A percentile compares a stretch with the other conserved stretches of the same genome.
phyloP scores from a whole-genome alignment of 1,140 invertebrate species.

The Penaeus indicus region DNA sequence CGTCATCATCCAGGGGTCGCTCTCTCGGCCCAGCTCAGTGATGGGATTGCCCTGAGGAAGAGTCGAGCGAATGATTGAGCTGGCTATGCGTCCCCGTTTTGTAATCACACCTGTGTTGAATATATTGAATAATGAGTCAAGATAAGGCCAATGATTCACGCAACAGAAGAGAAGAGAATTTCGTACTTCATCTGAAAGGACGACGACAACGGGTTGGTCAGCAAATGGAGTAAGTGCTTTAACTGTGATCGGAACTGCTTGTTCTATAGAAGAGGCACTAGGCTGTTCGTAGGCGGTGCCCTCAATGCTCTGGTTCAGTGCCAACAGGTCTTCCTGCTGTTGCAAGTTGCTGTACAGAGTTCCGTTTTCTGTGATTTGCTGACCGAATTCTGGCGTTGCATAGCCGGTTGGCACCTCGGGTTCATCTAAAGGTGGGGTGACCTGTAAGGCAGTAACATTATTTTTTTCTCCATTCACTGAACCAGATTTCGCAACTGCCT shows the following conservation, averaged over 20 bases:
- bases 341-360: slow-evolving; percentile 35
- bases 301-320: slow-evolving; percentile 28
- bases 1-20: slow-evolving; percentile 45
- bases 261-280: not conserved
- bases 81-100: not conserved
- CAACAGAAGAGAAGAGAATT: not conserved
- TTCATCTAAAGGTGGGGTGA: not conserved
- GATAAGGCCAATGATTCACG: not conserved
- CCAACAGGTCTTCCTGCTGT: slow-evolving; percentile 31
- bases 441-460: not conserved
- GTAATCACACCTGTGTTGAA: not conserved
- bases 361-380: not conserved
- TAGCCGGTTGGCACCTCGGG: not conserved
- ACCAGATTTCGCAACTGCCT: no score
- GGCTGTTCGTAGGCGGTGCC: slow-evolving; percentile 26
- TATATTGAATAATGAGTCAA: not conserved
- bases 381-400: slow-evolving; percentile 20
- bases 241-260: not conserved
- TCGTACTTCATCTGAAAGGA: slow-evolving; percentile 30
- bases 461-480: no score
- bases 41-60: slow-evolving; percentile 27
- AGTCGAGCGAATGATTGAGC: not conserved
- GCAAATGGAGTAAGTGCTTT: not conserved
- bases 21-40: slow-evolving; percentile 20
- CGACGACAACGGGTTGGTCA: not conserved